Evolutionary conservation across 2,797 vertebrate species (phyloP).

Genomic region (Aphelocoma californica): DNA sequence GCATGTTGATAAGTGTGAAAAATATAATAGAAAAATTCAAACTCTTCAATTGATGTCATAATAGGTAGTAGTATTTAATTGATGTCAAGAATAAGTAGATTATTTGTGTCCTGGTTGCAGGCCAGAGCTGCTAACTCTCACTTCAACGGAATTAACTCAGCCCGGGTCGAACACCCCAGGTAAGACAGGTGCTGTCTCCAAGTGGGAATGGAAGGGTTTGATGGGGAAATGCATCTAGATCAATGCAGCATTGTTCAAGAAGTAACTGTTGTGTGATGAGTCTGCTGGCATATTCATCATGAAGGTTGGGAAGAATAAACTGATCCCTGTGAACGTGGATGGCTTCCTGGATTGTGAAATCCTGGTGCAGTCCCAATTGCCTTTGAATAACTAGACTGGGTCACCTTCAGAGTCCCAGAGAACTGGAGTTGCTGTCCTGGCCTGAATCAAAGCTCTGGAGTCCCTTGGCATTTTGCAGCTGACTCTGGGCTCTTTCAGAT

Average conservation of each 20-base stretch:
- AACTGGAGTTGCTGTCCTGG: neutral
- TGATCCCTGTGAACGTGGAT: fast-evolving
- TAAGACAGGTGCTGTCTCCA: conserved; percentile 2
- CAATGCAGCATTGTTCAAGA: neutral
- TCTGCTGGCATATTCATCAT: neutral
- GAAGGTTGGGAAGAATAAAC: neutral
- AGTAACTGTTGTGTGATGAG: neutral
- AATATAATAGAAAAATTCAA: neutral
- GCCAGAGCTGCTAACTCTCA: conserved; percentile 74
- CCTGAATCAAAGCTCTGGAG: neutral
- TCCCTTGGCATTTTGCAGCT: neutral
- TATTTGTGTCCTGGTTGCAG: conserved; percentile 57
- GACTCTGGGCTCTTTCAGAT: neutral
- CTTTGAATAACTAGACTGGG: neutral
- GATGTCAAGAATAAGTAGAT: neutral
- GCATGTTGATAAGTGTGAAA: neutral
- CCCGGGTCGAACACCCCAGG: conserved; percentile 56
- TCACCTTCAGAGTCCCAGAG: neutral
- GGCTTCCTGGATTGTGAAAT: neutral
- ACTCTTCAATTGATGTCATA: neutral
- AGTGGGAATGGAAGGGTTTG: neutral
- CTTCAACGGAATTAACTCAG: conserved; percentile 38
- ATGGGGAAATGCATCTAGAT: neutral
- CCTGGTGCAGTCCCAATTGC: neutral
- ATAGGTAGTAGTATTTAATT: neutral